These are phyloP conservation scores for Archocentrus centrarchus DNA, from an alignment of 2,113 vertebrate species.

Conservation along the genomic window DNA sequence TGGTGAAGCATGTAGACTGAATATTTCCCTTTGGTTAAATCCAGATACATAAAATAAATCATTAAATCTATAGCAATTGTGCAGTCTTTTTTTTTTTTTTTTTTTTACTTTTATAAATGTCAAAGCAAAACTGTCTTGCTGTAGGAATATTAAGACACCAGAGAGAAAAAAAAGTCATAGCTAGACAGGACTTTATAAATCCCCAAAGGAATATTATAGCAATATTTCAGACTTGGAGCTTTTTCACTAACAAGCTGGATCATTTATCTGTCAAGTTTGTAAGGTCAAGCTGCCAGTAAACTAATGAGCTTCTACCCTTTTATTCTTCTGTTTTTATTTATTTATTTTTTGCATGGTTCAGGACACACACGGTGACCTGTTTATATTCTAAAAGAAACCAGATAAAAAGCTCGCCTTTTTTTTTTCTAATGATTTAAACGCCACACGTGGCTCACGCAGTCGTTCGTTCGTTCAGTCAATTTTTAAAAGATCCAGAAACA, in stretches of 20 bases:
- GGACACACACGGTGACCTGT: not conserved
- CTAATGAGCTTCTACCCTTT: not conserved
- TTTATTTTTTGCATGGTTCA: not conserved
- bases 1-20: not conserved
- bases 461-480: not conserved
- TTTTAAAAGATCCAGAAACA: not conserved
- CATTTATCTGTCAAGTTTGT: conserved; percentile 6
- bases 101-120: not conserved
- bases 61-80: not conserved
- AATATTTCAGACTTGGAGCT: not conserved
- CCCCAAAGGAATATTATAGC: not conserved
- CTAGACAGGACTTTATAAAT: not conserved
- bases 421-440: not conserved
- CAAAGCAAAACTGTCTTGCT: not conserved
- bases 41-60: no score
- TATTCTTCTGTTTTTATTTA: not conserved
- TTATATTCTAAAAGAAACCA: not conserved
- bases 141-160: conserved; percentile 3
- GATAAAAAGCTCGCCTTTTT: not conserved
- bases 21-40: not conserved
- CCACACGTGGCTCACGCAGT: not conserved
- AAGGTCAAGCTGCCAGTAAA: not conserved
- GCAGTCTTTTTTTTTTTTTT: not conserved
- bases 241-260: not conserved
- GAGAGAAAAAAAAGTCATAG: not conserved